Conservation (phyloP, 2,888 invertebrate species). For the Microlaimidae sp. region DNA sequence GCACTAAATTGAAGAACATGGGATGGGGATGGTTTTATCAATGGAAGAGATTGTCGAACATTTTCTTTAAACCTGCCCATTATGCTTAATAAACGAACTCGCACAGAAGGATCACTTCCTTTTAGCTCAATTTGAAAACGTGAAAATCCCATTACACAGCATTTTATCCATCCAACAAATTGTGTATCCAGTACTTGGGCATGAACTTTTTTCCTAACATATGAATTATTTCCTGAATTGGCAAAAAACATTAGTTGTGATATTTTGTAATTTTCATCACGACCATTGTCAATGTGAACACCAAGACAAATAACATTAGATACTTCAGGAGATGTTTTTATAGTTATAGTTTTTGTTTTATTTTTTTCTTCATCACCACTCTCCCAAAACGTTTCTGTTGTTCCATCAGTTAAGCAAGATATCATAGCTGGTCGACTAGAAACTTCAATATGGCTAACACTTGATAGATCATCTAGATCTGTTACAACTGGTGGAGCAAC, state of each 20-base stretch:
- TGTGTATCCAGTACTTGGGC: conserved; percentile 10
- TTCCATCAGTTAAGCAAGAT: conserved; percentile 72
- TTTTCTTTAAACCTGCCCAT: conserved; percentile 23
- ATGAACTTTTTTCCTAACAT: background rate
- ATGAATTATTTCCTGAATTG: background rate
- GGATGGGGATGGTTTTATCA: conserved; percentile 23
- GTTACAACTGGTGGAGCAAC: conserved; percentile 16
- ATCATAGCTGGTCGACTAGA: conserved; percentile 88
- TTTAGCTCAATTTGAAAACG: conserved; percentile 60
- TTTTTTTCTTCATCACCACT: conserved; percentile 86
- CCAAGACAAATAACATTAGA: conserved; percentile 56
- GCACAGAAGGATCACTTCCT: conserved; percentile 71
- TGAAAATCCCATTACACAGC: conserved; percentile 35
- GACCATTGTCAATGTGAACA: conserved; percentile 80
- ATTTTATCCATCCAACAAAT: conserved; percentile 62
- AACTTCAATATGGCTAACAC: conserved; percentile 59
- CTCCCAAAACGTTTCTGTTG: conserved; percentile 97
- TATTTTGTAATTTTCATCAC: conserved; percentile 37
- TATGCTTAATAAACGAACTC: conserved; percentile 57
- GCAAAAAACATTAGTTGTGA: background rate
- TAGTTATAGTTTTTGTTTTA: conserved; percentile 66
- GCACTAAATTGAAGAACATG: conserved; percentile 40
- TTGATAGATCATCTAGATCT: conserved; percentile 51
- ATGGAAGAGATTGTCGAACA: background rate
- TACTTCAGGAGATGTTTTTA: conserved; percentile 46